A percentile compares a stretch with the other conserved stretches of the same genome.
Conservation (phyloP, 2,888 invertebrate species). For the Venusia cambrica region DNA sequence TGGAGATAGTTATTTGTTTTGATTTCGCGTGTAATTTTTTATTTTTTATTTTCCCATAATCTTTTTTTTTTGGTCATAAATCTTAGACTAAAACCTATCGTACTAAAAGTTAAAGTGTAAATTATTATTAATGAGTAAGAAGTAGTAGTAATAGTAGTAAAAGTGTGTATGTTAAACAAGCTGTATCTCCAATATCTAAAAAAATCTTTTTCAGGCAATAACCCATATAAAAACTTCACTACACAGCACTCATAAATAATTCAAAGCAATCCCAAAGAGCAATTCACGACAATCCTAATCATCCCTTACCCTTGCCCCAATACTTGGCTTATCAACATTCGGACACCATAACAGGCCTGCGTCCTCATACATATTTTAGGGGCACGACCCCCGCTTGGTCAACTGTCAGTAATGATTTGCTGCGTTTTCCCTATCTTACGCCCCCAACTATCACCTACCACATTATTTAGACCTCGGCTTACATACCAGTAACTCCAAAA, state of each 20-base stretch:
- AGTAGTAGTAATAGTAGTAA: no score
- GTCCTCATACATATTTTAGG: constrained; percentile 80
- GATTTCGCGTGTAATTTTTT: constrained; percentile 56
- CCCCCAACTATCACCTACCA: constrained; percentile 55
- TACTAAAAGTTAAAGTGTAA: no score
- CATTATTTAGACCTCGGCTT: constrained; percentile 32
- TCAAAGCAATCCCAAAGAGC: constrained; percentile 36
- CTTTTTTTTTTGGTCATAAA: no score
- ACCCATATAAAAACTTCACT: constrained; percentile 13
- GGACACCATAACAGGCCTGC: constrained; percentile 79
- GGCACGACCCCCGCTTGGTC: constrained; percentile 75
- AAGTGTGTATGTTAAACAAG: no score
- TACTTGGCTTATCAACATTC: constrained; percentile 80
- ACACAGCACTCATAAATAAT: constrained; percentile 26
- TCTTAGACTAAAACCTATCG: no score
- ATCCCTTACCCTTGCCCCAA: constrained; percentile 59
- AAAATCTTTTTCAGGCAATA: no score
- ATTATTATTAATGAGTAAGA: no score
- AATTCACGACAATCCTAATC: constrained; percentile 66
- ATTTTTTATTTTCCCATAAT: constrained; percentile 55
- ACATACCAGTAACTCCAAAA: background rate
- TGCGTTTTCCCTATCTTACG: constrained; percentile 66
- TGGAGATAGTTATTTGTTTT: constrained; percentile 71
- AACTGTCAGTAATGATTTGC: constrained; percentile 82
- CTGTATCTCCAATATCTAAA: no score